Conservation (phyloP, 1,140 invertebrate species). For the Drosophila mayri region DNA sequence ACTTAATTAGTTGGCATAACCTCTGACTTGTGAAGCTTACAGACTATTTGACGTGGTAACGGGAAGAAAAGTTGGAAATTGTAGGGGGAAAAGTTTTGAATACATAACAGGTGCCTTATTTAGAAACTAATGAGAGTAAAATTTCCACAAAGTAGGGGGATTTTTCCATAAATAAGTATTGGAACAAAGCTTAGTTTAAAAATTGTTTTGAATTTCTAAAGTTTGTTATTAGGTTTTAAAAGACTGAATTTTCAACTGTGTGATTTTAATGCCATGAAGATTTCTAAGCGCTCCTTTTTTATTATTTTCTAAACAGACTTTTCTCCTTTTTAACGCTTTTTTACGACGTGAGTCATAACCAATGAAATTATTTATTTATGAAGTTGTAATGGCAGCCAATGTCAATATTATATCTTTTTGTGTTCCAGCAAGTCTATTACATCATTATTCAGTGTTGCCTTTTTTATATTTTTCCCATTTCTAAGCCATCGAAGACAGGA, state of each 20-base stretch:
- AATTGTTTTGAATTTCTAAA: background rate
- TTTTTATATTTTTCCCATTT: background rate
- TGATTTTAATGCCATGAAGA: background rate
- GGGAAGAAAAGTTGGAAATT: background rate
- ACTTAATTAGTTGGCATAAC: slow-evolving; percentile 77
- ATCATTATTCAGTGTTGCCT: background rate
- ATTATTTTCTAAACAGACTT: background rate
- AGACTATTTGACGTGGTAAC: background rate
- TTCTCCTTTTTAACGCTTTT: background rate
- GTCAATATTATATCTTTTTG: background rate
- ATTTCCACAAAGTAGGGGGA: background rate
- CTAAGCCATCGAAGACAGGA: background rate
- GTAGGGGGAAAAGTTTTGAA: background rate
- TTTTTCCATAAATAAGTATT: background rate
- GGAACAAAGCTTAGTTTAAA: background rate
- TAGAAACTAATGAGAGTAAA: background rate
- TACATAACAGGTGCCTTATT: slow-evolving; percentile 8
- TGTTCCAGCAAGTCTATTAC: background rate
- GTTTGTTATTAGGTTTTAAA: no score
- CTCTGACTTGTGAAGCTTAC: slow-evolving; percentile 42
- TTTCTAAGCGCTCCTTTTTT: background rate
- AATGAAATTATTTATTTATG: background rate
- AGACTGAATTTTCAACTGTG: no score
- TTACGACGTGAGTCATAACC: background rate
- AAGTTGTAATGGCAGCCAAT: background rate